Base-by-base conservation (phyloP, 2,113 vertebrate genomes). In the Ctenodactylus gundi region DNA sequence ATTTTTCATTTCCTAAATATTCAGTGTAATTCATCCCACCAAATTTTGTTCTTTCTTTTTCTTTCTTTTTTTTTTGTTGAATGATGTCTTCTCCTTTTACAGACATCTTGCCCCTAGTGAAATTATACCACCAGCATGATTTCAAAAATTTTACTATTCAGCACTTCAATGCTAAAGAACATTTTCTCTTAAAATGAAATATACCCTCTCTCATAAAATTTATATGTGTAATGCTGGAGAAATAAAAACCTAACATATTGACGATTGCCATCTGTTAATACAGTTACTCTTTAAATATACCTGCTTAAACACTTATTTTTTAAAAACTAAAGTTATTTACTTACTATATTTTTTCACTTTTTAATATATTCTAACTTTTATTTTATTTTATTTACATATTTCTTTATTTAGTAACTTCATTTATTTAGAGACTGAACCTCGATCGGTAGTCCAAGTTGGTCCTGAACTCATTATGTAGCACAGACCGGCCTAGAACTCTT, bases 81-180 rank as follows among this genome's bases (percentile, higher is more conserved):
- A 94, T 76, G 27, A 91, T 49, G 78, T 55, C 9, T 1, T 88
- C 10, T 7, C 11, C 1, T 62, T 6, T 29, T 57, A 55, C 81
- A 86, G 55, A 46, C 46, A 58, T 44, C 34, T 9, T 89, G 15
- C 18, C 17, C 80, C 6, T 76, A 87, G 44, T 44, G 44, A 49
- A 57, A 49, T 44, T 77, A 72, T 58, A 34, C 12, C 5, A 70
- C n/a, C 51, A 80, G n/a, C 4, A 82, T 41, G 51, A 51, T 82
- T 92, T 95, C 12, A 77, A 88, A 87, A 55, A 64, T 88, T 87
- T 85, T 84, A 62, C 73, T 94, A 68, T 57, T 75, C 58, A 77
- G 60, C 25, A 70, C 65, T 62, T 14, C 58, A 60, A 64, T 92
- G 60, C 31, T 83, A 39, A 85, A 86, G 23, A 4, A 72, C 82